Percentiles rank a stretch among this genome's conserved stretches.
Evolutionary conservation across 2,888 invertebrate genomes (phyloP).

Genomic region (Hydraecia micacea): DNA sequence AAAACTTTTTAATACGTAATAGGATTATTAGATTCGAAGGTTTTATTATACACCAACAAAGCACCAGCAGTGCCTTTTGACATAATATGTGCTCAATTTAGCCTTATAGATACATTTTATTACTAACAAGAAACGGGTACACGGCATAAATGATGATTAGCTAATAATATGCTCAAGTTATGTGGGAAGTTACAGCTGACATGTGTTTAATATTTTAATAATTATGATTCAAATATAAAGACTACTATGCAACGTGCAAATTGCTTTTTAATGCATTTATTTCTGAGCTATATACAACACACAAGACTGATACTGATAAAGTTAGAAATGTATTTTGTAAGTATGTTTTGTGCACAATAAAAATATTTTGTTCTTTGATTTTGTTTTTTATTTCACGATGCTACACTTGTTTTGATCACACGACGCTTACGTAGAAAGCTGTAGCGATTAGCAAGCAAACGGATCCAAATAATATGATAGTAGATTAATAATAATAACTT

Average conservation of each 20-base stretch:
- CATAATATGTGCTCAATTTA: slow-evolving; percentile 52
- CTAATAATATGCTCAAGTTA: slow-evolving; percentile 78
- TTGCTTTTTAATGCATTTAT: slow-evolving; percentile 87
- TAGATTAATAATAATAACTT: slow-evolving; percentile 37
- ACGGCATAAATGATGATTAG: slow-evolving; percentile 13
- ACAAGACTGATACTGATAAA: slow-evolving; percentile 90
- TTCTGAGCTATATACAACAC: slow-evolving; percentile 89
- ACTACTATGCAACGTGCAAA: slow-evolving; percentile 72
- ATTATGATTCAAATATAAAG: slow-evolving; percentile 68
- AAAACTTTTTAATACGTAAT: slow-evolving; percentile 33
- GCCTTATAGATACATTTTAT: slow-evolving; percentile 38
- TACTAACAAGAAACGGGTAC: slow-evolving; percentile 13
- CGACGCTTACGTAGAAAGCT: slow-evolving; percentile 60
- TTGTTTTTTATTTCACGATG: slow-evolving; percentile 82
- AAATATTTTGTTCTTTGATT: slow-evolving; percentile 85
- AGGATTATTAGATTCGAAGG: slow-evolving; percentile 34
- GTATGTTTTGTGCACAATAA: slow-evolving; percentile 89
- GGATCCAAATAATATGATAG: slow-evolving; percentile 71
- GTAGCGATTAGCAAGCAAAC: slow-evolving; percentile 82
- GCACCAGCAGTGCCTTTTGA: slow-evolving; percentile 53
- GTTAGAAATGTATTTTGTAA: slow-evolving; percentile 87
- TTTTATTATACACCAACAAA: slow-evolving; percentile 29
- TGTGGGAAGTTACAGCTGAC: slow-evolving; percentile 77
- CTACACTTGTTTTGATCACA: slow-evolving; percentile 62
- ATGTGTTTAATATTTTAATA: slow-evolving; percentile 69